phyloP scores from a whole-genome alignment of 2,113 vertebrate genomes.

The Tamias sibiricus region DNA sequence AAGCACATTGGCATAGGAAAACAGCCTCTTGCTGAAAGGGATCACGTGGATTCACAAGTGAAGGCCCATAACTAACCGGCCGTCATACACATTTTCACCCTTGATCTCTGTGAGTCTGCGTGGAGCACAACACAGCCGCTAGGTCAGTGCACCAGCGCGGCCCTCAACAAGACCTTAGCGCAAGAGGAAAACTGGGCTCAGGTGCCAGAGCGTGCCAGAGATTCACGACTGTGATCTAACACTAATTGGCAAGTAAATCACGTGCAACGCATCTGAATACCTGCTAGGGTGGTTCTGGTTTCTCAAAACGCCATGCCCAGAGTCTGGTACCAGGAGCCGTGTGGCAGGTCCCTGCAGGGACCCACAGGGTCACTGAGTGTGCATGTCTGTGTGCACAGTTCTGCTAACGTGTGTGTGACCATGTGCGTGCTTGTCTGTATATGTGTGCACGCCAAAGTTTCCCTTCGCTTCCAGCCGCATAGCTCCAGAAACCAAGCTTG shows the following conservation, averaged over 20 bases:
- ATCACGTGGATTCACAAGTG: not conserved
- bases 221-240: fast-evolving
- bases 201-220: not conserved
- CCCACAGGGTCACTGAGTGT: too few species aligned
- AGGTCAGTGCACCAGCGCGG: not conserved
- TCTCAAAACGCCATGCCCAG: too few species aligned
- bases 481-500: not conserved
- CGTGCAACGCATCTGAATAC: too few species aligned
- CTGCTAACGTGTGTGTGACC: not conserved
- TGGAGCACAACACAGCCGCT: not conserved
- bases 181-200: not conserved
- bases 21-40: not conserved
- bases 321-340: too few species aligned
- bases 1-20: conserved; percentile 31
- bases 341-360: not conserved
- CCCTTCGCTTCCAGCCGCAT: not conserved
- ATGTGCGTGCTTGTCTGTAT: too few species aligned
- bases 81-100: fast-evolving
- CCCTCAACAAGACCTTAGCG: not conserved
- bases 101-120: not conserved
- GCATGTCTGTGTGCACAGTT: not conserved
- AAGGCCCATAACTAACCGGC: not conserved
- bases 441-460: not conserved
- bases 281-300: not conserved
- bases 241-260: not conserved